These are phyloP conservation scores for Dorcus hopei DNA, from an alignment of 2,888 invertebrate genomes.

Conservation along the genomic window DNA sequence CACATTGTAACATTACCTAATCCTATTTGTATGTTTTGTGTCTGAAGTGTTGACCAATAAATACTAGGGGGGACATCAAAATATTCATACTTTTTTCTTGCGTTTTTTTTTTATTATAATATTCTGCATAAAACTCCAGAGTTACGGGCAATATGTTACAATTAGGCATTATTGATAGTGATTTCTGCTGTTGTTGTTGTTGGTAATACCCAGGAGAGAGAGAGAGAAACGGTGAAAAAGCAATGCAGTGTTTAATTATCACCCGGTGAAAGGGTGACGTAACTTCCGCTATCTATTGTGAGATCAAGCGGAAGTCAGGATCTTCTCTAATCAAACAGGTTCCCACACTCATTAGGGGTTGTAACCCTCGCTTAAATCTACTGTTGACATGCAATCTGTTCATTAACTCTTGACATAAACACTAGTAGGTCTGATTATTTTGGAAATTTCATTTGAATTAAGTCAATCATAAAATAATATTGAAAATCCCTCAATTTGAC, in stretches of 20 bases:
- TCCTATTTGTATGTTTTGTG: slow-evolving; percentile 33
- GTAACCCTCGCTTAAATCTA: slow-evolving; percentile 12
- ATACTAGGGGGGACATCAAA: slow-evolving; percentile 21
- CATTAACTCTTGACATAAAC: slow-evolving; percentile 6
- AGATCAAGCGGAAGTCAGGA: slow-evolving; percentile 42
- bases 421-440: no score
- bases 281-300: slow-evolving; percentile 29
- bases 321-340: slow-evolving; percentile 42
- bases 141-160: background rate
- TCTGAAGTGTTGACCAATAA: slow-evolving; percentile 26
- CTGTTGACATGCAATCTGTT: slow-evolving; percentile 16
- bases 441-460: no score
- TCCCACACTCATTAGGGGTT: slow-evolving; percentile 43
- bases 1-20: slow-evolving; percentile 36
- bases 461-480: no score
- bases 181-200: background rate
- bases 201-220: background rate
- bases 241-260: background rate
- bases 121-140: background rate
- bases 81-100: background rate
- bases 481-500: no score
- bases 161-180: background rate
- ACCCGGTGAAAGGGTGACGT: slow-evolving; percentile 1
- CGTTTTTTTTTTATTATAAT: background rate
- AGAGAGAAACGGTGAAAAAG: no score